Base-by-base conservation (phyloP, 2,888 invertebrate species). In the Boloria euphrosyne region DNA sequence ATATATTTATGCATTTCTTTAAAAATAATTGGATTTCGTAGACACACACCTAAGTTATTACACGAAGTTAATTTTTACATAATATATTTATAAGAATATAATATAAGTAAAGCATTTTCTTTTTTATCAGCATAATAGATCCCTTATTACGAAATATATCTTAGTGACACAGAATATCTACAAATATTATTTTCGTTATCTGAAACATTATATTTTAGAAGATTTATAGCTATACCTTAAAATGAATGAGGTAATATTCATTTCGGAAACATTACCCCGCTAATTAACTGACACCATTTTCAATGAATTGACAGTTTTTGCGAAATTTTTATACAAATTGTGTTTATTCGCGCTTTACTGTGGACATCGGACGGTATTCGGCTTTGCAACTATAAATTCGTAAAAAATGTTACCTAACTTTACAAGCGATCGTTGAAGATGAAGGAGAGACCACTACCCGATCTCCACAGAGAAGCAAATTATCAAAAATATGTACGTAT, bases 81-180 rank as follows among this genome's bases (percentile, higher is more conserved):
- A 77, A 90, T 90, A 92, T 83, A 89, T 88, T 88, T 92, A 92
- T 90, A 92, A 92, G 92, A 92, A 92, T 92, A 92, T 89, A 91
- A 78, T 89, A 85, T 90, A 87, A 84, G 90, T 91, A 91, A 92
- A 92, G 92, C 92, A 91, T 91, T 91, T 90, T 87, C 80, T 88
- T 85, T 84, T 89, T 86, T 86, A 81, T 77, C 78, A 88, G 89
- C 90, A 91, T 88, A 90, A 86, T 86, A 86, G 86, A 89, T 85
- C 87, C 84, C 86, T 81, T 84, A 80, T 78, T 79, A 76, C 71
- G 74, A 71, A 73, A 73, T 77, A 75, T 76, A 73, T 76, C 76
- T 80, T 75, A 81, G 90, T 90, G 90, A 90, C 90, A 90, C 87
- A 82, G 81, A 80, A 75, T 85, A 83, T 82, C 85, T 88, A 88